Conservation (phyloP, 1,140 invertebrate genomes). For the Elymnias hypermnestra region DNA sequence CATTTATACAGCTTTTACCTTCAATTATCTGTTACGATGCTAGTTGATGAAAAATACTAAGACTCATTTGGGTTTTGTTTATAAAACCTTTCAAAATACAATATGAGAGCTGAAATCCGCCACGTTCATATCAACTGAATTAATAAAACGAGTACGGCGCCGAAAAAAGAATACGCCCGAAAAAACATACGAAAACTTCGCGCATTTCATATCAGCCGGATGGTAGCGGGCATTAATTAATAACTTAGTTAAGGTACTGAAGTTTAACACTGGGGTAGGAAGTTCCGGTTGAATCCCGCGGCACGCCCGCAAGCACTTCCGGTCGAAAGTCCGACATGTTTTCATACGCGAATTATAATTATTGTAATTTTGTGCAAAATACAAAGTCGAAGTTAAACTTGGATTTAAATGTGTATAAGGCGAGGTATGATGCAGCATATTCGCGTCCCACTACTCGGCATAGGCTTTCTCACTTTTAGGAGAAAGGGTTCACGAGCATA, state of each 20-base stretch:
- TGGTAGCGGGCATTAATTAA: constrained; percentile 56
- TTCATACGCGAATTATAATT: constrained; percentile 14
- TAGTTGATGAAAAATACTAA: too few relatives aligned
- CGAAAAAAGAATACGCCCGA: constrained; percentile 1
- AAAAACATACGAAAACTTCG: constrained; percentile 22
- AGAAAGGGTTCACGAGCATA: too few relatives aligned
- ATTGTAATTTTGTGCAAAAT: constrained; percentile 1
- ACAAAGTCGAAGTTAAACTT: background rate
- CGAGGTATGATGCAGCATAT: too few relatives aligned
- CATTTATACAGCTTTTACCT: too few relatives aligned
- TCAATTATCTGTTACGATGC: too few relatives aligned
- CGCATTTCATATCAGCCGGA: constrained; percentile 40
- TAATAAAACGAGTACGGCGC: constrained; percentile 2
- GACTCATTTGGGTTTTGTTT: too few relatives aligned
- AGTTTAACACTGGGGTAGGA: constrained; percentile 54
- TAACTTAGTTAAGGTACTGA: constrained; percentile 58
- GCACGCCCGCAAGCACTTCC: constrained; percentile 54
- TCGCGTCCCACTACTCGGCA: too few relatives aligned
- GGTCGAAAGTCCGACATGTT: constrained; percentile 40
- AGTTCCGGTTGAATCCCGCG: constrained; percentile 66
- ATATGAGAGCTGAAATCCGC: constrained; percentile 21
- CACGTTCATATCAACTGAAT: constrained; percentile 4
- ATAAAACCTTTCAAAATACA: constrained; percentile 1
- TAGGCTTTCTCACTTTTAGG: too few relatives aligned
- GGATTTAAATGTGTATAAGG: too few relatives aligned